Base-by-base conservation (phyloP, 2,888 invertebrate species). In the Acleris sparsana region DNA sequence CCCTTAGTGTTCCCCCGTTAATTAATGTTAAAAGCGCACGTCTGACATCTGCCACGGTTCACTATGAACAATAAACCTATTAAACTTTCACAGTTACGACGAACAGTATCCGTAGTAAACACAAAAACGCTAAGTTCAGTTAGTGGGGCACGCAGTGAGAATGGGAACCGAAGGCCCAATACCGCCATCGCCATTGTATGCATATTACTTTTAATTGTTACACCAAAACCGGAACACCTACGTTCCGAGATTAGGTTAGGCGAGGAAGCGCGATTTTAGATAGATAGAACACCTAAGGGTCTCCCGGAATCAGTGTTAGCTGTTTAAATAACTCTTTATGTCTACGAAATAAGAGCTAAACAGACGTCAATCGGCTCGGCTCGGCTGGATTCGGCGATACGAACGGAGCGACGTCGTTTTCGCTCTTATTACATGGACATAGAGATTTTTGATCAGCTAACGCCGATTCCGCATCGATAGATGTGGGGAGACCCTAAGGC, bases 221-320 rank as follows among this genome's bases (percentile, higher is more conserved):
- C 20, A 62, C 17, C 16, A 49, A 48, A 57, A 66, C 66, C 66
- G 66, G 66, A 66, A 66, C 66, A 66, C 66, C 66, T 66, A 51
- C 62, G 65, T 55, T 17, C 44, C 46, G 57, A 51, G 59, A 18
- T 43, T 25, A 55, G 51, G 52, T 17, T 17, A 7, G 11, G 46
- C 13, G 20, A n/a, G 33, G 29, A 16, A 17, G 56, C 56, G 33
- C 25, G 55, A 46, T 44, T 53, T 33, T 33, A 33, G 33, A 33
- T 9, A 29, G 5, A 25, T 25, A 25, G 29, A 25, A 1, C n/a
- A n/a, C n/a, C n/a, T n/a, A n/a, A n/a, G n/a, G n/a, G n/a, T n/a
- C n/a, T n/a, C n/a, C n/a, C n/a, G n/a, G n/a, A n/a, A n/a, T n/a
- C n/a, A n/a, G n/a, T n/a, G n/a, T n/a, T n/a, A n/a, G n/a, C n/a